phyloP scores from a whole-genome alignment of 2,888 invertebrate species.

The Leuctra nigra region DNA sequence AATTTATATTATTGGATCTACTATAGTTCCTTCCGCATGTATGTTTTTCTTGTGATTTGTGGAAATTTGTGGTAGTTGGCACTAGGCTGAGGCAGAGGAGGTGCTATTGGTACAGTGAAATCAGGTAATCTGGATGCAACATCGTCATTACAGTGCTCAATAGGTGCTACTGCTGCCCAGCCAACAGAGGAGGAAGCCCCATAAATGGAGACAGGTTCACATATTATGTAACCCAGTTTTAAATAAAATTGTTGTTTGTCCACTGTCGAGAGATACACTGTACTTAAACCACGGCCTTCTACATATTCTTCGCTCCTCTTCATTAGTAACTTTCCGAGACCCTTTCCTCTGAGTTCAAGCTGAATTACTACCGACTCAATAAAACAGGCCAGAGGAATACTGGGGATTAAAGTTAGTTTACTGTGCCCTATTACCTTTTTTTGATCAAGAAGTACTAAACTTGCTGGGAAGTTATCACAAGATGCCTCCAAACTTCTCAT shows the following conservation, averaged over 20 bases:
- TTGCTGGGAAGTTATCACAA: conserved; percentile 22
- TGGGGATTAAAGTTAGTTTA: conserved; percentile 22
- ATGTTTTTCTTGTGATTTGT: not conserved
- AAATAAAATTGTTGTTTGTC: conserved; percentile 24
- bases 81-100: conserved; percentile 23
- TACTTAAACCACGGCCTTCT: conserved; percentile 4
- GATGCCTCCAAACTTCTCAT: conserved; percentile 29
- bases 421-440: conserved; percentile 24
- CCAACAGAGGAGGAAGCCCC: conserved; percentile 5
- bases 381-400: conserved; percentile 21
- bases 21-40: not conserved
- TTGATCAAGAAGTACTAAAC: conserved; percentile 11
- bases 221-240: conserved; percentile 22
- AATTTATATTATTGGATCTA: no score
- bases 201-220: conserved; percentile 25
- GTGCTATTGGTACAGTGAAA: conserved; percentile 14
- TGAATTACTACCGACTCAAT: conserved; percentile 26
- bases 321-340: conserved; percentile 25
- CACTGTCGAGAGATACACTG: conserved; percentile 22
- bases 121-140: no score
- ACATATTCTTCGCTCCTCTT: conserved; percentile 20
- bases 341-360: conserved; percentile 21
- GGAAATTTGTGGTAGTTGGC: no score
- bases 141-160: no score
- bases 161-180: no score